Conservation (phyloP, 2,888 invertebrate genomes). For the Dynastes hyllus region DNA sequence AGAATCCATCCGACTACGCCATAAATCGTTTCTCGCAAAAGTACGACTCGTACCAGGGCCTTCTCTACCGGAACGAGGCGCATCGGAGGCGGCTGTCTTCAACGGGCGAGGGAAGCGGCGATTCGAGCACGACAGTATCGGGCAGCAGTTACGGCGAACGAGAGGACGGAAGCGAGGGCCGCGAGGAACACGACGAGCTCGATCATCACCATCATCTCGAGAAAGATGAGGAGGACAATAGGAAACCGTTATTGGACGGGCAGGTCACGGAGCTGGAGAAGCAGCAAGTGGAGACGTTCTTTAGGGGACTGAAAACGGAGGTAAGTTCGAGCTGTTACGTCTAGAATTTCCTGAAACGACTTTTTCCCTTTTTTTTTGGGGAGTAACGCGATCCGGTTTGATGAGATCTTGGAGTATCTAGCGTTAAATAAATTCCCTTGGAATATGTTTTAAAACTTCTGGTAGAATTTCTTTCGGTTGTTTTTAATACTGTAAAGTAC, state of each 20-base stretch:
- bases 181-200: conserved; percentile 72
- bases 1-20: conserved; percentile 62
- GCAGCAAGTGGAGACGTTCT: conserved; percentile 82
- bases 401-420: too few relatives aligned
- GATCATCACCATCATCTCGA: conserved; percentile 59
- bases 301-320: conserved; percentile 84
- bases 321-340: conserved; percentile 64
- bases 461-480: too few relatives aligned
- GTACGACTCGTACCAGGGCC: conserved; percentile 68
- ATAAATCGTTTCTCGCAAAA: conserved; percentile 65
- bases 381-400: too few relatives aligned
- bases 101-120: conserved; percentile 75
- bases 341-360: not conserved
- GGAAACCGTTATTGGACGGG: conserved; percentile 69
- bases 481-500: too few relatives aligned
- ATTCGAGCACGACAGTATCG: conserved; percentile 71
- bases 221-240: conserved; percentile 64
- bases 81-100: conserved; percentile 75
- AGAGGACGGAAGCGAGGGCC: conserved; percentile 75
- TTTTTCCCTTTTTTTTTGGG: too few relatives aligned
- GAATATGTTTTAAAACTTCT: too few relatives aligned
- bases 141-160: conserved; percentile 71
- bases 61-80: conserved; percentile 63
- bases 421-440: too few relatives aligned
- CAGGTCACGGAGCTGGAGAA: conserved; percentile 78